Conservation (phyloP, 53 echinoderm and acorn worm genomes). For the Paracentrotus lividus region DNA sequence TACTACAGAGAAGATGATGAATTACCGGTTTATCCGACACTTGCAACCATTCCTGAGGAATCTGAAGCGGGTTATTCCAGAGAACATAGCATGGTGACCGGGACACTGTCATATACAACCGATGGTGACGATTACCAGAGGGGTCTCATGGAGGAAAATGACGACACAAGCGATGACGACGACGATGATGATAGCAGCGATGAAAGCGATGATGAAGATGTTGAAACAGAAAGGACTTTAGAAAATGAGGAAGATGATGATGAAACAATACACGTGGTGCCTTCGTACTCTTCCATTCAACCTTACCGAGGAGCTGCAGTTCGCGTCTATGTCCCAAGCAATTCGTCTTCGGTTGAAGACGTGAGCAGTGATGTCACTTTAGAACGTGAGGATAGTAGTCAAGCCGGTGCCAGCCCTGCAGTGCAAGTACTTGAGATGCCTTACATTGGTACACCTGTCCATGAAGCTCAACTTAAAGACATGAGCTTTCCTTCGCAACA, state of each 20-base stretch:
- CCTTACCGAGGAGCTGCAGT: slow-evolving; percentile 46
- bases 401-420: slow-evolving; percentile 42
- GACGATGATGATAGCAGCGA: slow-evolving; percentile 33
- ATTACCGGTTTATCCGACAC: slow-evolving; percentile 71
- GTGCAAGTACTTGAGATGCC: slow-evolving; percentile 64
- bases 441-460: slow-evolving; percentile 44
- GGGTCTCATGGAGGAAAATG: slow-evolving; percentile 45
- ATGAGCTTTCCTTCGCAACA: slow-evolving; percentile 24
- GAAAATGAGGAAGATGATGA: slow-evolving; percentile 50
- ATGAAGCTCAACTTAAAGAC: slow-evolving; percentile 59
- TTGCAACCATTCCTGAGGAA: slow-evolving; percentile 79
- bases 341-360: slow-evolving; percentile 54
- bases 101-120: slow-evolving; percentile 64
- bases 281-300: slow-evolving; percentile 44
- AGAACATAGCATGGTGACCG: slow-evolving; percentile 58
- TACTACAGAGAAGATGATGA: slow-evolving; percentile 67
- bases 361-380: slow-evolving; percentile 43
- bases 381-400: background rate
- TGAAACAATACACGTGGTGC: background rate
- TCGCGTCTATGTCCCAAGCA: slow-evolving; percentile 40
- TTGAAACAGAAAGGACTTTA: slow-evolving; percentile 38
- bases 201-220: slow-evolving; percentile 62
- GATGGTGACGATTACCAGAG: slow-evolving; percentile 70
- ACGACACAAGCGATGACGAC: slow-evolving; percentile 38
- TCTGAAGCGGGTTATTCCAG: slow-evolving; percentile 70